Evolutionary conservation across 1,140 invertebrate species (phyloP), one percentile per base, ranked within the genome.

Genomic region (Macrostomum lignano): DNA sequence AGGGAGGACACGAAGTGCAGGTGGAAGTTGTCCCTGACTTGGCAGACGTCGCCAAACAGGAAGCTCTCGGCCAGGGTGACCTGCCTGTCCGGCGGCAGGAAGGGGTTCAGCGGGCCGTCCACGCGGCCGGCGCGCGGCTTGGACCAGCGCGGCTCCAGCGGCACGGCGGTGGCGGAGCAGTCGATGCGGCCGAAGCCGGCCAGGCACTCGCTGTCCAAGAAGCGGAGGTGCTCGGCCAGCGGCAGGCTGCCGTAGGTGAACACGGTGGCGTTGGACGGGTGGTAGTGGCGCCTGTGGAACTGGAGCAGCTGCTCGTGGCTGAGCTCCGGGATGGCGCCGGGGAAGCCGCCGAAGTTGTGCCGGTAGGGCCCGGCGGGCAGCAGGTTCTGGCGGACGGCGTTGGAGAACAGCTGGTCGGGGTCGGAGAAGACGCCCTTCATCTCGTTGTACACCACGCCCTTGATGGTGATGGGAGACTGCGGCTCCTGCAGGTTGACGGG

Each of bases 391-490:
- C 78, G 60, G 6, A 84, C 54, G 37, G 69, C 66, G 46, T 75
- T 69, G 3, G 60, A 62, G 47, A 79, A 77, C 17, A 79, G 55
- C n/a, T 67, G 66, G 26, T 73, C 68, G 38, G 78, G 74, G 47
- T 79, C 74, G 4, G 75, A 53, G 54, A 84, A 86, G 1, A 73
- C 76, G 3, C 82, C 82, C 56, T 93, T 93, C 81, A 93, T 91
- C 61, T 93, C 82, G 61, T 93, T 93, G 45, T 77, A 88, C 2
- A 91, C 82, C 7, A 93, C 75, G 9, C 81, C 82, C 62, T 88
- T 88, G 28, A 88, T 72, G 1, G 70, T 62, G 25, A 84, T 65
- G 3, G 72, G 67, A 1, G 73, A 74, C 0, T 62, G 63, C 38
- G 61, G 58, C 46, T 88, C 69, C 10, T 69, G 60, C 6, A 71